phyloP scores from a whole-genome alignment of 1,140 invertebrate species.

The Anadara kagoshimensis region DNA sequence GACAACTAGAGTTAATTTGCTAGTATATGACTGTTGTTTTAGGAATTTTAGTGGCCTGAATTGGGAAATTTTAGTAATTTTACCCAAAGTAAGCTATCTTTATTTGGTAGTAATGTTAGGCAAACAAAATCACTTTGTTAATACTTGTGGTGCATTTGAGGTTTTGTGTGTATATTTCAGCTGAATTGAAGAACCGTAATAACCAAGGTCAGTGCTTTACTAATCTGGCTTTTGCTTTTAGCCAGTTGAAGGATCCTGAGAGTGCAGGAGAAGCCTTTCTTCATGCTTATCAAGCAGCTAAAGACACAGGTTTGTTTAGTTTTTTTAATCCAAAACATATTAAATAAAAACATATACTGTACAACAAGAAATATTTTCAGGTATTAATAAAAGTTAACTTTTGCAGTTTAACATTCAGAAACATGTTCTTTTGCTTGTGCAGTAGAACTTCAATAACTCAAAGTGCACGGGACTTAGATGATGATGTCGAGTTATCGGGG shows the following conservation, averaged over 20 bases:
- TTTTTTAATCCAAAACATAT: neutral
- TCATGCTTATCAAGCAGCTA: constrained; percentile 59
- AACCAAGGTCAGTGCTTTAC: constrained; percentile 61
- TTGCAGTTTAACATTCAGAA: neutral
- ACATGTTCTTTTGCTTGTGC: neutral
- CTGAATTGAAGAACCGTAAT: constrained; percentile 46
- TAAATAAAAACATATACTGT: neutral
- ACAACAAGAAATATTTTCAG: neutral
- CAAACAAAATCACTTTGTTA: no score
- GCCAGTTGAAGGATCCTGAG: constrained; percentile 49
- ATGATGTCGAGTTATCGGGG: no score
- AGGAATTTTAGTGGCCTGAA: no score
- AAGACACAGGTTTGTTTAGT: constrained; percentile 50
- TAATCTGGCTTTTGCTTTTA: constrained; percentile 62
- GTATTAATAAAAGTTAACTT: neutral
- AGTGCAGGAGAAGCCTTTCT: constrained; percentile 52
- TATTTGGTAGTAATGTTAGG: no score
- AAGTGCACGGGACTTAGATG: no score
- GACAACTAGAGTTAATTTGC: no score
- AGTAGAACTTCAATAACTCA: no score
- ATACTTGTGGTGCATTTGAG: neutral
- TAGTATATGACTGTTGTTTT: no score
- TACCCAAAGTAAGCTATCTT: no score
- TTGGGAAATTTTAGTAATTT: no score
- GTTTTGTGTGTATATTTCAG: constrained; percentile 31